Conservation (phyloP, 1,140 invertebrate genomes). For the Drosophila nigromelanica region DNA sequence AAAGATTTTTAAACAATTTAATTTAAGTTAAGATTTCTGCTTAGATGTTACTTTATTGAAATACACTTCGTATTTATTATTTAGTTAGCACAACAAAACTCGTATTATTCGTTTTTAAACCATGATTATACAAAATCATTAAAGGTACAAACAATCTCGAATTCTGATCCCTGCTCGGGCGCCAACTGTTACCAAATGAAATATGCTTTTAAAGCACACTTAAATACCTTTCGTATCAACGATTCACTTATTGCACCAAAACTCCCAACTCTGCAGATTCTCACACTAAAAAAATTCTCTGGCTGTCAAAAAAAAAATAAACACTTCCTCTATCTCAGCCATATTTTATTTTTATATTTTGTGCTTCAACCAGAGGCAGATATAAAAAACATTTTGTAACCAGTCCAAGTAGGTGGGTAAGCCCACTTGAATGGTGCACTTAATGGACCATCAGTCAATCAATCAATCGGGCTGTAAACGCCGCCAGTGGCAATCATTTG, state of each 20-base stretch:
- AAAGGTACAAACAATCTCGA: too few species aligned
- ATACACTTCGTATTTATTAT: too few species aligned
- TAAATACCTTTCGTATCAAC: background rate
- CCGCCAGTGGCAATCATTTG: constrained; percentile 75
- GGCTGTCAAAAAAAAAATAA: background rate
- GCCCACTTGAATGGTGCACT: constrained; percentile 22
- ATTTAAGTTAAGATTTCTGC: too few species aligned
- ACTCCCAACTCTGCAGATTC: background rate
- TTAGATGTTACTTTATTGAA: too few species aligned
- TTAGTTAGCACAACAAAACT: too few species aligned
- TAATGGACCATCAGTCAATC: constrained; percentile 55
- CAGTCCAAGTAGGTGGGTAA: constrained; percentile 13
- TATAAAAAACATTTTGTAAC: constrained; percentile 14
- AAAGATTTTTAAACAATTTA: too few species aligned
- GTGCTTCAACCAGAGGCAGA: background rate
- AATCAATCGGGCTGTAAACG: constrained; percentile 37
- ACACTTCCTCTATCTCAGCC: background rate
- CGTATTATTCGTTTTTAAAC: too few species aligned
- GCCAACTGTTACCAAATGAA: too few species aligned
- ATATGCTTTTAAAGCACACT: background rate
- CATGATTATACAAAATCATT: too few species aligned
- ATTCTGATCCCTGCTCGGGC: too few species aligned
- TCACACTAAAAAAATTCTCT: background rate
- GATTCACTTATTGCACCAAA: background rate
- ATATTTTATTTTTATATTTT: background rate